Evolutionary conservation across 2,888 invertebrate species (phyloP), one percentile per base, ranked within the genome.

Genomic region (Leptothorax acervorum): DNA sequence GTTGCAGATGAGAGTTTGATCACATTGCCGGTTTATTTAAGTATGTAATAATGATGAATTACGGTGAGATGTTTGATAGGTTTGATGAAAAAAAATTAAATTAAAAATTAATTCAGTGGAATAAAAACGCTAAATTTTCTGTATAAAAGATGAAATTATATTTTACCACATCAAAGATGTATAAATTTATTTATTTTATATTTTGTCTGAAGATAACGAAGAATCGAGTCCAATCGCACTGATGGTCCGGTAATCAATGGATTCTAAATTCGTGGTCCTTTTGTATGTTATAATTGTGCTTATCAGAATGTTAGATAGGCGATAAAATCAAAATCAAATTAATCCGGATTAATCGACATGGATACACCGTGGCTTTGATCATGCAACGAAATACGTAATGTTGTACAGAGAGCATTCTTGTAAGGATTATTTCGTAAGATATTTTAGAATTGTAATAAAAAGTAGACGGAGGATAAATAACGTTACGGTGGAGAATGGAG

Each of bases 91-190:
- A 57, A 28, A 65, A 66, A 60, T 31, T 35, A 35, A 35, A 35
- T 62, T 62, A 62, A 35, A 62, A 62, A 31, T 35, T 63, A 60
- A 74, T 53, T 12, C 15, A 11, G 15, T 28, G 35, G 60, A 45
- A 8, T 62, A 65, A 39, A 48, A 62, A 23, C 8, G 39, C 15
- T 9, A 45, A 76, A 66, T 53, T 39, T 42, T 66, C 28, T 18
- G 5, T 42, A 55, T 12, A 28, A 48, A 70, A n/a, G 42, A 57
- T 78, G 11, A 48, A 68, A 55, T 57, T 78, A 23, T 68, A 78
- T 45, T 70, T 70, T 70, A 31, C 5, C 45, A 42, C 42, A 31
- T 66, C 53, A n/a, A 42, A n/a, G 68, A 45, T 66, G 8, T 76
- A 76, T 18, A 28, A 39, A 63, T 39, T 66, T 53, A 53, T 48